Base-by-base conservation (phyloP, 2,113 vertebrate genomes). In the Lathamus discolor region DNA sequence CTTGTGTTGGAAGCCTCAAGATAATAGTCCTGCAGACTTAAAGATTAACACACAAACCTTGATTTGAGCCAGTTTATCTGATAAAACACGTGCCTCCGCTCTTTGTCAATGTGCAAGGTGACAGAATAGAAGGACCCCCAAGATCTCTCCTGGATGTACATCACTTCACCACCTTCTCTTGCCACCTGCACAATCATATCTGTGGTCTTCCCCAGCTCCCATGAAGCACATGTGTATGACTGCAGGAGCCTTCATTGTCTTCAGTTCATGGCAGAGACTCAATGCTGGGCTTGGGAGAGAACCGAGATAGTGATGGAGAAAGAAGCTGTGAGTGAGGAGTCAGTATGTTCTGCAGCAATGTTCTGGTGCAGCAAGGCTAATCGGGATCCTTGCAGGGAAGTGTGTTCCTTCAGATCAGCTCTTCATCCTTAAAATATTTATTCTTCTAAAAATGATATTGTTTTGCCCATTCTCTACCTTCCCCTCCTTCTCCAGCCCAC, bases 391-490 rank as follows among this genome's bases (percentile, higher is more conserved):
- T 78, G 77, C 66, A 44, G 93, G 82, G 78, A 79, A 76, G 15
- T 2, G 0, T 7, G 64, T 69, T 73, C 6, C 2, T 92, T 94
- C 8, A 3, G 59, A 63, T 86, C 91, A 75, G 80, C 83, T 81
- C 75, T 73, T 79, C 73, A 61, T 68, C 88, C 68, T 14, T 81
- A 73, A 83, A 84, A 59, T 80, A 80, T 91, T 96, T 88, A 49
- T 88, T 94, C 68, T 80, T 41, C 83, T 63, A 28, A 83, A 73
- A 88, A 67, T 14, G 2, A 59, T 83, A 86, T 67, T 76, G 9
- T 69, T 92, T 86, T 83, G 55, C 88, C 68, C 78, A 48, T 90
- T 86, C 68, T 94, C 88, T 93, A 90, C 90, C 51, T 90, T 95
- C 39, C 54, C 63, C n/a, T 67, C 44, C 63, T 90, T 89, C 84